Base-by-base conservation (phyloP, 2,888 invertebrate genomes). In the Ariolimax columbianus region DNA sequence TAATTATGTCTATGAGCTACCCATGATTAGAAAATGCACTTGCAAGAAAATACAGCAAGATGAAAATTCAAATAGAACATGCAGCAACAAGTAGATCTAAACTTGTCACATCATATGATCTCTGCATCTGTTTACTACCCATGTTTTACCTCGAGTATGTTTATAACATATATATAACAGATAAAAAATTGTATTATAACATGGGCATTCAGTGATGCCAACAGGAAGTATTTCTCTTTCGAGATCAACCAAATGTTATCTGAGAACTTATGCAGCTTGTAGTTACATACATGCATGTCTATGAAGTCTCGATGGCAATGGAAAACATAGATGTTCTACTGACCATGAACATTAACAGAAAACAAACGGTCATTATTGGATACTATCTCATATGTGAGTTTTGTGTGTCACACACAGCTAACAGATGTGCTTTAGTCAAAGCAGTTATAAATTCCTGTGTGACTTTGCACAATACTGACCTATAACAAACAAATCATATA, bases 21-120 rank as follows among this genome's bases (percentile, higher is more conserved):
- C 98, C 93, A 97, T 99, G 94, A 97, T 99, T 93, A 97, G 98
- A 94, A 98, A 98, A 95, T 99, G 99, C 95, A 97, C 97, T 90
- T 98, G 98, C 95, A 97, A 90, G 83, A 88, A 88, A 70, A 66
- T 93, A 93, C 87, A 73, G 23, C 81, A 77, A 68, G 59, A 84
- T 70, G 43, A 66, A 66, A 9, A n/a, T 30, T 30, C 30, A 30
- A 63, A n/a, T 30, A 7, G 30, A 30, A 63, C 63, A n/a, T 17
- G 23, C 23, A 9, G 23, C 55, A 55, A 23, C 17, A 55, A 55
- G 23, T 55, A 55, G 4, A 30, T 66, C 66, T 19, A 0, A 66
- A 66, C 66, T 33, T 33, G 66, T n/a, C n/a, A 66, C 66, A 66
- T 19, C 70, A 7, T 70, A 17, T 36, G 26, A 55, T 55, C 55